Percentiles rank a stretch among this genome's conserved stretches.
Evolutionary conservation across 1,140 invertebrate species (phyloP).

Genomic region (Diploscapter pachys): DNA sequence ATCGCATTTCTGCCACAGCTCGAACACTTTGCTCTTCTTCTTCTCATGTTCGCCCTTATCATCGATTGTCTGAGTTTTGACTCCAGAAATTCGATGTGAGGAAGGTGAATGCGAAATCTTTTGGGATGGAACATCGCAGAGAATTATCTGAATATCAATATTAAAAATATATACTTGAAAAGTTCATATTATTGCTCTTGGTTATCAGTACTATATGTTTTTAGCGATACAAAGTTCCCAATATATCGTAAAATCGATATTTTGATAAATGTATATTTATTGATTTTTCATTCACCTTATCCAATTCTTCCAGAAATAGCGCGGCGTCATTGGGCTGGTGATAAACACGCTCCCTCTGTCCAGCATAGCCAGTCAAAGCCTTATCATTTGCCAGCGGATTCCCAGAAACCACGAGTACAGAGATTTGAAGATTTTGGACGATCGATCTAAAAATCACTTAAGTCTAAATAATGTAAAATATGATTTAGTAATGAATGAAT

Average conservation of each 20-base stretch:
- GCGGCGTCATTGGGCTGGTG: conserved; percentile 17
- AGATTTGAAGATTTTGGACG: conserved; percentile 21
- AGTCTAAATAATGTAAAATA: background rate
- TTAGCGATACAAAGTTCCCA: conserved; percentile 11
- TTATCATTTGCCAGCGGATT: conserved; percentile 26
- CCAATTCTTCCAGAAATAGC: conserved; percentile 10
- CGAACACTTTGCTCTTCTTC: background rate
- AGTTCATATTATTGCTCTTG: conserved; percentile 2
- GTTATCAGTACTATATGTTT: background rate
- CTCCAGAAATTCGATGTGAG: background rate
- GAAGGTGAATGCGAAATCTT: background rate
- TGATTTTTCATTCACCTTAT: conserved; percentile 19
- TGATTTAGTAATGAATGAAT: background rate
- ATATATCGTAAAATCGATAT: background rate
- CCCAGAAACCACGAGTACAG: conserved; percentile 17
- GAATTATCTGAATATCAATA: too few species aligned
- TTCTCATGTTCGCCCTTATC: conserved; percentile 4
- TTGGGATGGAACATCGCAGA: too few species aligned
- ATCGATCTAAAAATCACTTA: conserved; percentile 15
- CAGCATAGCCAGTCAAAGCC: conserved; percentile 28
- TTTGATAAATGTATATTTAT: background rate
- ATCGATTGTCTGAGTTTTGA: conserved; percentile 14
- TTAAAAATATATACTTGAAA: conserved; percentile 4
- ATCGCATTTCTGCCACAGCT: background rate
- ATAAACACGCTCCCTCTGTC: conserved; percentile 14